Evolutionary conservation across 2,113 vertebrate species (phyloP).

Genomic region (Neomonachus schauinslandi): DNA sequence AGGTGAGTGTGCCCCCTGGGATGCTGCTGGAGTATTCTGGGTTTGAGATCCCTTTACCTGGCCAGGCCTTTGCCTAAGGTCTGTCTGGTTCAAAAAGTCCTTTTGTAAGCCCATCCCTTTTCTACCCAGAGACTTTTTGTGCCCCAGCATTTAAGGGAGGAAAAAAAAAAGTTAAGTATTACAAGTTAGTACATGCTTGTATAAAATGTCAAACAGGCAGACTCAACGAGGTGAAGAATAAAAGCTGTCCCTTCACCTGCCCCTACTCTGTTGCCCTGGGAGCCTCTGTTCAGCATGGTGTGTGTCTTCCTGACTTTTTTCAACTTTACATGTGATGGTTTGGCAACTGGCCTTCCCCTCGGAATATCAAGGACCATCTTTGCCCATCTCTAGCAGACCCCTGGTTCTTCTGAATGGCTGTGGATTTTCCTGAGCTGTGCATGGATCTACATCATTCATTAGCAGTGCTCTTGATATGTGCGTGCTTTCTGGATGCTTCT

Average conservation of each 20-base stretch:
- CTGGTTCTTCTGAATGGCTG: neutral
- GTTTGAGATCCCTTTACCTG: neutral
- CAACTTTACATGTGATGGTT: neutral
- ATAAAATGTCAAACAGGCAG: neutral
- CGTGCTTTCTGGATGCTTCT: neutral
- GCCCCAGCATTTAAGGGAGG: neutral
- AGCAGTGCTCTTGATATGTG: accelerated
- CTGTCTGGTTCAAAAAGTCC: neutral
- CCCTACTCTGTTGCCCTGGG: neutral
- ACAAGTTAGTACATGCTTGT: neutral
- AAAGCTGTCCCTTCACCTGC: neutral
- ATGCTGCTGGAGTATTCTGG: neutral
- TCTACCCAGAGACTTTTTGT: neutral
- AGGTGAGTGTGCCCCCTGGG: slow-evolving; percentile 87
- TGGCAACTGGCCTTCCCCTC: neutral
- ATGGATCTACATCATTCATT: neutral
- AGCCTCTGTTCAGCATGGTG: neutral
- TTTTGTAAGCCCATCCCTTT: neutral
- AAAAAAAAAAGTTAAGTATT: neutral
- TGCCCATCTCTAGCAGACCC: accelerated
- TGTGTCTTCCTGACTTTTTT: neutral
- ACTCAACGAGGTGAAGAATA: neutral
- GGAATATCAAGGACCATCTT: accelerated
- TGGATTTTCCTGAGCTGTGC: too few species aligned
- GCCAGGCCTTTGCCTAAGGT: neutral